Percentiles rank a stretch among this genome's conserved stretches.
phyloP scores from a whole-genome alignment of 2,113 vertebrate genomes.

The Oncorhynchus keta region DNA sequence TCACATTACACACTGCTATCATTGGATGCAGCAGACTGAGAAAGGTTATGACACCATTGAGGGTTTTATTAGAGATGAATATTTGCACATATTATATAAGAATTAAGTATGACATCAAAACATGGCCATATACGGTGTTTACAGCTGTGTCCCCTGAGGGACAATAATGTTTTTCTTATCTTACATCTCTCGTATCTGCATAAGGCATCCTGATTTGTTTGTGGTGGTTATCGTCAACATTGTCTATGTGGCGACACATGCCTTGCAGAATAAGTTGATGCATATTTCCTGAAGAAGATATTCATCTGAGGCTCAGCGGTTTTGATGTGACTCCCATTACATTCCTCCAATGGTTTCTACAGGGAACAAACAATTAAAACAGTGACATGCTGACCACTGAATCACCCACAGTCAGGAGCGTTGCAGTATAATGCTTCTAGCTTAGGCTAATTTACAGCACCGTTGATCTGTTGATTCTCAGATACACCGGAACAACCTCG shows the following conservation, averaged over 20 bases:
- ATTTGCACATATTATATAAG: not conserved
- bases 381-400: too few species aligned
- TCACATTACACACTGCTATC: not conserved
- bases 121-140: not conserved
- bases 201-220: not conserved
- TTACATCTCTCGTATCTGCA: not conserved
- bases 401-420: too few species aligned
- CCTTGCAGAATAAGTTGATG: too few species aligned
- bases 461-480: too few species aligned
- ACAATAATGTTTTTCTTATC: not conserved
- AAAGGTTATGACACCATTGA: not conserved
- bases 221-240: not conserved
- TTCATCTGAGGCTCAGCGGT: too few species aligned
- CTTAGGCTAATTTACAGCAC: too few species aligned
- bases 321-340: too few species aligned
- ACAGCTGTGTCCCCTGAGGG: not conserved
- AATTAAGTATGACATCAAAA: not conserved
- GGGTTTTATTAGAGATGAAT: not conserved
- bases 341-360: too few species aligned
- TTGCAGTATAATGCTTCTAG: too few species aligned
- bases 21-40: not conserved
- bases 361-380: too few species aligned
- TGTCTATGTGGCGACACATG: not conserved
- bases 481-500: too few species aligned
- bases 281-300: too few species aligned